Conservation (phyloP, 2,888 invertebrate species). For the Zygaena filipendulae region DNA sequence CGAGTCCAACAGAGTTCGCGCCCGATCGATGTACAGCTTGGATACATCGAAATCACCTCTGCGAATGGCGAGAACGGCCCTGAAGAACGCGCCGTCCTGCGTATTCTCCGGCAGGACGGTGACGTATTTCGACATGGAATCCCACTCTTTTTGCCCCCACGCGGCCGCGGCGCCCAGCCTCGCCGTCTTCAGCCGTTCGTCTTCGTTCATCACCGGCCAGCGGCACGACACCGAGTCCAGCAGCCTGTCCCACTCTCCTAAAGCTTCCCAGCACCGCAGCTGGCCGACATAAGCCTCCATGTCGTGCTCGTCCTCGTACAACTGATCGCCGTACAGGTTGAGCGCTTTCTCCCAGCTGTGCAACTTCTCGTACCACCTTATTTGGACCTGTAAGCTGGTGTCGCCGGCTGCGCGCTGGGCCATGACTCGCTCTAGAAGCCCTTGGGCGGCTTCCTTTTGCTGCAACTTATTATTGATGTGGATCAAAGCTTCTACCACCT, state of each 20-base stretch:
- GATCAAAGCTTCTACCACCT: constrained; percentile 93
- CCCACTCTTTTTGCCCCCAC: constrained; percentile 96
- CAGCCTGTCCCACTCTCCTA: constrained; percentile 95
- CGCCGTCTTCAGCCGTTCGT: constrained; percentile 76
- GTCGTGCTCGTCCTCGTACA: constrained; percentile 73
- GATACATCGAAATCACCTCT: constrained; percentile 76
- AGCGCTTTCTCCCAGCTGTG: constrained; percentile 99
- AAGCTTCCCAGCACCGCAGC: constrained; percentile 94
- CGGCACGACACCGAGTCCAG: constrained; percentile 83
- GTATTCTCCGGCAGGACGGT: constrained; percentile 90
- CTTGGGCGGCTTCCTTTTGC: constrained; percentile 98
- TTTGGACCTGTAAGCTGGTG: constrained; percentile 67
- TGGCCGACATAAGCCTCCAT: constrained; percentile 89
- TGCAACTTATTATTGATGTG: constrained; percentile 98
- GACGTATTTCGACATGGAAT: constrained; percentile 92
- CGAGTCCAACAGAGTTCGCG: constrained; percentile 93
- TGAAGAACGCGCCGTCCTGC: constrained; percentile 95
- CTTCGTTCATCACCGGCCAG: constrained; percentile 75
- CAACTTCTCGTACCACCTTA: constrained; percentile 98
- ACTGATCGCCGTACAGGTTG: constrained; percentile 83
- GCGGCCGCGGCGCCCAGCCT: constrained; percentile 94
- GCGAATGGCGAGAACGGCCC: constrained; percentile 93
- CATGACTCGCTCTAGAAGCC: constrained; percentile 90
- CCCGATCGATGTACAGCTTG: constrained; percentile 87
- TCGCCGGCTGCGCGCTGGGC: constrained; percentile 77